phyloP scores from a whole-genome alignment of 2,797 vertebrate species.

The Enteromius paludinosus region DNA sequence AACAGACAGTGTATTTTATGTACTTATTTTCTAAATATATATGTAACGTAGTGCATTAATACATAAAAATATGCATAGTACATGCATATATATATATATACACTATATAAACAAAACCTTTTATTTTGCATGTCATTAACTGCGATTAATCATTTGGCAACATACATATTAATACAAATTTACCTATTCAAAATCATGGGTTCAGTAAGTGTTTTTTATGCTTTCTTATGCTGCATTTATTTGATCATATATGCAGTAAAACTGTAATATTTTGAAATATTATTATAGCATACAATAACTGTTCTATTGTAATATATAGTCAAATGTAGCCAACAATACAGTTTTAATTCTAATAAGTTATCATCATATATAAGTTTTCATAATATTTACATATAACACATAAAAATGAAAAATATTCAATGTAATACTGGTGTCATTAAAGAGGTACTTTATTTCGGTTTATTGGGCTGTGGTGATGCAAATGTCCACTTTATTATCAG shows the following conservation, averaged over 20 bases:
- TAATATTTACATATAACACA: neutral
- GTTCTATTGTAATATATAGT: neutral
- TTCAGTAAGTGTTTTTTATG: neutral
- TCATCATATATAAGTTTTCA: neutral
- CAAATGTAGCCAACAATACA: neutral
- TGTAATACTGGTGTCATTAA: neutral
- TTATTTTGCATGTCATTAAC: no score
- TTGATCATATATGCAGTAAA: neutral
- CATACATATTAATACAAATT: no score
- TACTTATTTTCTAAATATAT: no score
- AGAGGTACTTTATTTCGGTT: neutral
- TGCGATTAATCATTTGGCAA: no score
- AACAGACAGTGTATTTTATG: neutral
- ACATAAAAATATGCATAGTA: no score
- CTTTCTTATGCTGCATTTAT: neutral
- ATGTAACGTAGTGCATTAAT: no score
- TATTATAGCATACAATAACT: neutral
- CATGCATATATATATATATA: no score
- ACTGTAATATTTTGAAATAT: neutral
- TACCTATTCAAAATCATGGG: neutral
- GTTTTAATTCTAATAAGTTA: neutral
- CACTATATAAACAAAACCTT: no score
- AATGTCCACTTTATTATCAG: conserved; percentile 1
- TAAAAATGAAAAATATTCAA: no score
- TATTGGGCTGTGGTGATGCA: neutral